phyloP scores from a whole-genome alignment of 1,140 invertebrate genomes.

The Paraescarpia echinospica region DNA sequence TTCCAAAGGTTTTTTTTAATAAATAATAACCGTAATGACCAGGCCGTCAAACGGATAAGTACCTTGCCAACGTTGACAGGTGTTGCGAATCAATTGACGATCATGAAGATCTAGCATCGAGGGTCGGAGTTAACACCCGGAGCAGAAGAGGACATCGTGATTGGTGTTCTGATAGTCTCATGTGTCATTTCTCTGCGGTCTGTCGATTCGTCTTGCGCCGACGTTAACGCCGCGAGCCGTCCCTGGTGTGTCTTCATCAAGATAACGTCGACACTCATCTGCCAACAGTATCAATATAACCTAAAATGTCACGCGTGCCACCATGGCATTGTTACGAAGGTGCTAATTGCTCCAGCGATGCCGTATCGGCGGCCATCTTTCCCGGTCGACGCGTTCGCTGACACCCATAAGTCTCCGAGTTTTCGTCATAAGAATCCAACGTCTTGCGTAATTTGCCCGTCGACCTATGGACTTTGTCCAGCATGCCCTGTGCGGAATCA shows the following conservation, averaged over 20 bases:
- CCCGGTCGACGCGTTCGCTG: neutral
- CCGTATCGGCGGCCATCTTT: neutral
- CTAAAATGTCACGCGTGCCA: neutral
- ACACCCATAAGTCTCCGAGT: neutral
- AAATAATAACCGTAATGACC: neutral
- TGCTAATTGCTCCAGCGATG: neutral
- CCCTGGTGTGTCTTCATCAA: too few relatives aligned
- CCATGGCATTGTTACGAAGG: neutral
- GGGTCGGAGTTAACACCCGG: neutral
- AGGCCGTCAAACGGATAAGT: neutral
- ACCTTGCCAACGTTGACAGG: neutral
- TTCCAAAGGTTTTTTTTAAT: neutral
- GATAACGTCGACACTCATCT: too few relatives aligned
- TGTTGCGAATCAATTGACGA: neutral
- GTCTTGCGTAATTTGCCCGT: neutral
- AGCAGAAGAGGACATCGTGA: neutral
- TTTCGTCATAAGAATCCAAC: neutral
- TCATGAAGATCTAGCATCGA: neutral
- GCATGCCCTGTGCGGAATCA: neutral
- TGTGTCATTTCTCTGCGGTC: neutral
- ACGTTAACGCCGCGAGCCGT: neutral
- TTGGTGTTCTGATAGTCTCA: neutral
- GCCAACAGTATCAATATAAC: neutral
- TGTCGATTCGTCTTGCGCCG: neutral
- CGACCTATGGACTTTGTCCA: neutral